Evolutionary conservation across 2,797 vertebrate genomes (phyloP), one percentile per base, ranked within the genome.

Genomic region (Sus cebifrons): DNA sequence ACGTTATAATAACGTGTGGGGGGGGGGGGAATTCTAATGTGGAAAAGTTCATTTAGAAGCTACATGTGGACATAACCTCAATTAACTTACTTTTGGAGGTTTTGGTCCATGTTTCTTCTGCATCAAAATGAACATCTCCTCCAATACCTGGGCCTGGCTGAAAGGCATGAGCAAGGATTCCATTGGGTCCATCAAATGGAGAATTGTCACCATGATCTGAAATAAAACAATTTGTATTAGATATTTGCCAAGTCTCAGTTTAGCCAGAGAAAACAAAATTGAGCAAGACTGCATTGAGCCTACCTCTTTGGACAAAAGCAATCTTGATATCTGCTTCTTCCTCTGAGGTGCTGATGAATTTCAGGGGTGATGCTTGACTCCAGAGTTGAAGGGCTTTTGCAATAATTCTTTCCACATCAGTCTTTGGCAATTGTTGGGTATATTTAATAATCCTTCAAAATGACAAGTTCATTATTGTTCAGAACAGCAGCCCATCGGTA

Each of bases 41-140:
- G 79, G 29, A 62, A 77, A 77, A 6, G 21, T 21, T 20, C 52
- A 58, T 29, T 93, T 14, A 54, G 49, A 91, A 95, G 17, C 14
- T 62, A 7, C 14, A 2, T 29, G 16, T 78, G 18, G 60, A 20
- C 25, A 54, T 21, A n/a, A 75, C 6, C 32, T 73, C 67, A 40
- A 74, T 20, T 60, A 78, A 93, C 70, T 94, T 98, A 99, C 99
- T 98, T 64, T 9, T 56, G 56, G 82, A 82, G 32, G 94, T 96
- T 75, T n/a, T 96, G 4, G 98, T 99, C 99, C 99, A 99, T 0
- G 71, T 98, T 98, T 99, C 99, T 93, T 99, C 99, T 6, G 99
- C 99, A 97, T 99, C 99, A 98, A 99, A 98, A 97, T 99, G 99
- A 77, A 98, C 98, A 65, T 99, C 99, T 96, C 99, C 99, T 89